Evolutionary conservation across 2,113 vertebrate genomes (phyloP).

Genomic region (Chamaetylas fuelleborni): DNA sequence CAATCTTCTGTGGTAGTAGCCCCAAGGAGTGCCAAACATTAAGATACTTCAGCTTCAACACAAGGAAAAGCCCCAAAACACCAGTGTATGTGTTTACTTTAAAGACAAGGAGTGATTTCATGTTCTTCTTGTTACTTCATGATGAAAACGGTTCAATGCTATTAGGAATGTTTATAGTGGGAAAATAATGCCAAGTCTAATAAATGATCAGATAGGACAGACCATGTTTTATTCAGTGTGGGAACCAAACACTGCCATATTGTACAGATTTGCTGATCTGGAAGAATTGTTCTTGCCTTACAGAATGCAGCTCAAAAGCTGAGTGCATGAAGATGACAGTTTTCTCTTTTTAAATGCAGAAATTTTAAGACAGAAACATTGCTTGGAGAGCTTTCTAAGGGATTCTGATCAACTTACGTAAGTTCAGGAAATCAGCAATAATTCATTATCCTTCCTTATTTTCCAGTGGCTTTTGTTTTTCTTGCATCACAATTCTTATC

Average conservation of each 20-base stretch:
- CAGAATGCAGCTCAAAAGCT: background rate
- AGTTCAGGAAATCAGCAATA: background rate
- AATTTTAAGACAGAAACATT: background rate
- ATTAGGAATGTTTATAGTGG: background rate
- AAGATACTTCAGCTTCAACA: background rate
- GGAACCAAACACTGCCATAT: conserved; percentile 21
- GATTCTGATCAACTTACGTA: background rate
- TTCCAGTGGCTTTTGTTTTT: conserved; percentile 2
- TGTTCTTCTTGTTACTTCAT: background rate
- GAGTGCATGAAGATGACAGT: background rate
- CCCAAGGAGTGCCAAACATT: background rate
- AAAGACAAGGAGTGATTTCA: background rate
- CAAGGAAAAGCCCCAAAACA: background rate
- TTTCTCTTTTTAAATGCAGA: background rate
- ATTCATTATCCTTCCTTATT: background rate
- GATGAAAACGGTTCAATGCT: background rate
- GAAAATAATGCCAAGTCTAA: conserved; percentile 30
- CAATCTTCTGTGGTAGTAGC: background rate
- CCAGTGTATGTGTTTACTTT: background rate
- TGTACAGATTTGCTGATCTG: background rate
- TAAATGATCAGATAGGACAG: background rate
- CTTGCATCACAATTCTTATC: background rate
- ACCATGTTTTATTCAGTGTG: conserved; percentile 48
- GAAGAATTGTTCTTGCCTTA: conserved; percentile 32
- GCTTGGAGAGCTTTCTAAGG: background rate